Base-by-base conservation (phyloP, 1,140 invertebrate species). In the Stenopsyche tienmushanensis region DNA sequence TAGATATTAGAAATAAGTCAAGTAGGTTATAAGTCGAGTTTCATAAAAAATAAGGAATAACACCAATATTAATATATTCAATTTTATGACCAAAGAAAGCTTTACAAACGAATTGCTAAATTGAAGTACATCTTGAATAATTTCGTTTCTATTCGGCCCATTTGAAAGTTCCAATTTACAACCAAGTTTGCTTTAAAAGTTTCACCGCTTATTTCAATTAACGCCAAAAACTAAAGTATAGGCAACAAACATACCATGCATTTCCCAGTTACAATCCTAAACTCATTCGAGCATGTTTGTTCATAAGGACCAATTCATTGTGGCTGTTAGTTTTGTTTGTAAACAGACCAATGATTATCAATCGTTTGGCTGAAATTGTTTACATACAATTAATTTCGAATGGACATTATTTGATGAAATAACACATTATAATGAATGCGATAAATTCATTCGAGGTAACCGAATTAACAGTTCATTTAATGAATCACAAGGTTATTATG, bases 321-420 rank as follows among this genome's bases (percentile, higher is more conserved):
- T 13, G 29, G 29, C 29, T 5, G 29, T 34, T 34, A 34, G 29
- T 34, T 34, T 34, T 34, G 29, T 34, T 34, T 34, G 29, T 34
- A 5, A 13, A 34, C 29, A 34, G 5, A 34, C 29, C 5, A 34
- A 5, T 34, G 29, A 39, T 39, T 39, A 57, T 39, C 54, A 57
- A 34, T 17, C 18, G 39, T 57, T 23, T 24, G 15, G 34, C n/a
- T 39, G 23, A 57, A 57, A 13, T 18, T 39, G 54, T 57, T 57
- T 57, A 24, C 54, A 57, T 29, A 41, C 54, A 57, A 57, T 57
- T 57, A 57, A 34, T 21, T 42, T 10, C 5, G 17, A 24, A 18
- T 15, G 42, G 42, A 57, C 39, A 57, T 42, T 42, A 13, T 13
- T 5, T 13, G 29, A 34, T n/a, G 13, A 7, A 13, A 34, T 34